Percentiles rank a stretch among this genome's conserved stretches.
phyloP scores from a whole-genome alignment of 2,113 vertebrate genomes.

The Forbesichthys agassizii region DNA sequence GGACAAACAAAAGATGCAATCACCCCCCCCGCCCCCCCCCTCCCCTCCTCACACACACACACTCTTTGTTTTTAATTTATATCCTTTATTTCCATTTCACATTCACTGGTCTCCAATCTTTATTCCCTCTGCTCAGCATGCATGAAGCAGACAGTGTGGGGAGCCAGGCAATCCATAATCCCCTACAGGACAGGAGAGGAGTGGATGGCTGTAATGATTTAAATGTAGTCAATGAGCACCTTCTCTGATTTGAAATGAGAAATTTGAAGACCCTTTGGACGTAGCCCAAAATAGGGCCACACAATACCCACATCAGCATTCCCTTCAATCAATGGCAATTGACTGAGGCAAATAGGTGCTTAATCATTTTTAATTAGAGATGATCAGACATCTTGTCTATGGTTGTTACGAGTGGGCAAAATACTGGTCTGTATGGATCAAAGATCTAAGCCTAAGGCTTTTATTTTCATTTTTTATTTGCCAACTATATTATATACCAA shows the following conservation, averaged over 20 bases:
- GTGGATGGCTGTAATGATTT: conserved; percentile 77
- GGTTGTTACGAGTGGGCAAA: conserved; percentile 64
- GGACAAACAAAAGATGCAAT: conserved; percentile 50
- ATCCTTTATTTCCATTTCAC: conserved; percentile 52
- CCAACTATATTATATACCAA: no score
- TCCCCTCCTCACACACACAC: not conserved
- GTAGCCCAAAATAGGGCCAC: conserved; percentile 54
- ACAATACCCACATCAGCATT: conserved; percentile 73
- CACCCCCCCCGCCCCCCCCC: conserved; percentile 10
- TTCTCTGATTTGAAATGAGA: conserved; percentile 73
- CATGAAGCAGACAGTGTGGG: conserved; percentile 51
- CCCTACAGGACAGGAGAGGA: conserved; percentile 70
- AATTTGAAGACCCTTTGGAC: conserved; percentile 73
- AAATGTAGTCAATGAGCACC: conserved; percentile 75
- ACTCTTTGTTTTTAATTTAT: conserved; percentile 49
- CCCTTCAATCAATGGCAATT: conserved; percentile 76
- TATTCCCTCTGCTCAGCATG: conserved; percentile 66
- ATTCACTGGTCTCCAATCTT: conserved; percentile 46
- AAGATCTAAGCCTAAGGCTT: conserved; percentile 61
- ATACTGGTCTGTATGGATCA: conserved; percentile 58
- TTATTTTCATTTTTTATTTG: conserved; percentile 36
- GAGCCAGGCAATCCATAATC: conserved; percentile 70
- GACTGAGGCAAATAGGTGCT: conserved; percentile 77
- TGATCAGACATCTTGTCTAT: conserved; percentile 81
- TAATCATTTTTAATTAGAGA: conserved; percentile 84